Evolutionary conservation across 2,797 vertebrate genomes (phyloP).

Genomic region (Steatocranus sp.): DNA sequence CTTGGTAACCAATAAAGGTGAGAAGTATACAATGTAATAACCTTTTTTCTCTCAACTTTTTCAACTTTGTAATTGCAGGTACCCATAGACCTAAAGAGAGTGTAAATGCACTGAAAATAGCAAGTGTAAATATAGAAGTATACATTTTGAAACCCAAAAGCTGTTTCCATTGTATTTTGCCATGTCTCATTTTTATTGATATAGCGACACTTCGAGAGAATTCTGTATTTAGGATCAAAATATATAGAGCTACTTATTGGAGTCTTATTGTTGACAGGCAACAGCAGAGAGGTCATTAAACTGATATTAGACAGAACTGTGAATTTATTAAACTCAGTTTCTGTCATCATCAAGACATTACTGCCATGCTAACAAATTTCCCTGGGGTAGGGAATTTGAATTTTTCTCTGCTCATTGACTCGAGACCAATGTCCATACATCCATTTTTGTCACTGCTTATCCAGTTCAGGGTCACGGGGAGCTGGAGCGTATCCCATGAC

Average conservation of each 20-base stretch:
- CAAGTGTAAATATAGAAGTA: neutral
- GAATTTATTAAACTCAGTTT: neutral
- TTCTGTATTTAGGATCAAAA: neutral
- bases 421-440: accelerated
- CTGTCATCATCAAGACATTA: neutral
- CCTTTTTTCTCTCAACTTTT: too few relatives aligned
- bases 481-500: neutral
- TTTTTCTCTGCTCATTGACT: accelerated
- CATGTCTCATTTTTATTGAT: neutral
- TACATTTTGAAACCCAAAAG: neutral
- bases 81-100: neutral
- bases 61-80: too few relatives aligned
- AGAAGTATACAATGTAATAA: too few relatives aligned
- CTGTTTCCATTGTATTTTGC: neutral
- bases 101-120: neutral
- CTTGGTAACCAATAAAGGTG: too few relatives aligned
- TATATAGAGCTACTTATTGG: neutral
- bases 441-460: neutral
- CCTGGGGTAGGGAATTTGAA: accelerated
- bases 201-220: neutral
- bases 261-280: neutral
- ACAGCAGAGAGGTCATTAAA: neutral
- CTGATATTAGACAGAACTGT: neutral
- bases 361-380: neutral
- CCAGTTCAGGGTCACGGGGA: neutral